Conservation (phyloP, 2,797 vertebrate species). For the Monodelphis domestica region DNA sequence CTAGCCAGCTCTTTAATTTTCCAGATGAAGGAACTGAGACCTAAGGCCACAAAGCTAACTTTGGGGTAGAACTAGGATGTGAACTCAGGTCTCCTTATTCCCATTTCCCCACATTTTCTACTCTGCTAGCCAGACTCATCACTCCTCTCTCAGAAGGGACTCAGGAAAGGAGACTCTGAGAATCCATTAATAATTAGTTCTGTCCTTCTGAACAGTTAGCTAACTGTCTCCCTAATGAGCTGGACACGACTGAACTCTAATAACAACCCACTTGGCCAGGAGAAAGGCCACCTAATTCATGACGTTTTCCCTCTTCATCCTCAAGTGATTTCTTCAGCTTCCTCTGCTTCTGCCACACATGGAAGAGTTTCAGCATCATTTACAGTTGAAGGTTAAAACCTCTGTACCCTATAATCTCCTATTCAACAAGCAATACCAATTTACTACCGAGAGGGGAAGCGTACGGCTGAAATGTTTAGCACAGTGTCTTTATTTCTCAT, state of each 20-base stretch:
- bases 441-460: slow-evolving; percentile 77
- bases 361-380: slow-evolving; percentile 73
- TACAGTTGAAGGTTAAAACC: slow-evolving; percentile 81
- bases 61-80: neutral
- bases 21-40: too few species aligned
- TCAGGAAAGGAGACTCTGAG: slow-evolving; percentile 25
- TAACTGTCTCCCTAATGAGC: slow-evolving; percentile 10
- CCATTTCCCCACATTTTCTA: neutral
- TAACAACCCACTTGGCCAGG: slow-evolving; percentile 32
- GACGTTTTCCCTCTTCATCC: slow-evolving; percentile 66
- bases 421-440: slow-evolving; percentile 79
- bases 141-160: neutral
- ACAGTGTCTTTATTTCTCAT: slow-evolving; percentile 76
- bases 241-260: too few species aligned
- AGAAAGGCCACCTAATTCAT: slow-evolving; percentile 57
- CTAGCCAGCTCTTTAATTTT: neutral
- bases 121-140: neutral
- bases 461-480: slow-evolving; percentile 75
- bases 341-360: slow-evolving; percentile 61
- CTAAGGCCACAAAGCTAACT: neutral
- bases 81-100: neutral
- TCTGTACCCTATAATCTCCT: slow-evolving; percentile 79
- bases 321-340: slow-evolving; percentile 59
- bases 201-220: neutral
- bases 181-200: slow-evolving; percentile 24